Conservation (phyloP, 2,888 invertebrate species). For the Drosophila borborema region DNA sequence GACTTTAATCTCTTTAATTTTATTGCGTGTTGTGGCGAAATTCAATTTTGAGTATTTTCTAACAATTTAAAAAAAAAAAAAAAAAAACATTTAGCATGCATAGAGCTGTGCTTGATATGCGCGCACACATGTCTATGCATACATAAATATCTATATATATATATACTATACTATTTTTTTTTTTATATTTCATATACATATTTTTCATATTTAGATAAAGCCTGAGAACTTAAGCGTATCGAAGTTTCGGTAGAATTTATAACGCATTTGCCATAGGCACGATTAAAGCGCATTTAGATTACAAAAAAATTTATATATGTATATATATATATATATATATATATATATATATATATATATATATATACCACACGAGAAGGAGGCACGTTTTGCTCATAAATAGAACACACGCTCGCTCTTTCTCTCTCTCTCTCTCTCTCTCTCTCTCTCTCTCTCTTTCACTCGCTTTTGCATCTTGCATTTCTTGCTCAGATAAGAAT, state of each 20-base stretch:
- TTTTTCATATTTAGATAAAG: slow-evolving; percentile 40
- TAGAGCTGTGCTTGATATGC: slow-evolving; percentile 5
- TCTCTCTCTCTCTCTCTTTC: too few species aligned
- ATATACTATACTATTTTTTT: background rate
- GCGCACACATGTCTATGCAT: background rate
- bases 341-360: background rate
- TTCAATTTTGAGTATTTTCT: slow-evolving; percentile 1
- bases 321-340: background rate
- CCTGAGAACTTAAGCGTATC: slow-evolving; percentile 55
- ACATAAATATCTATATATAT: too few species aligned
- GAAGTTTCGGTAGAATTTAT: slow-evolving; percentile 35
- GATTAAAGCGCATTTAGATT: slow-evolving; percentile 31
- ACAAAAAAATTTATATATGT: background rate
- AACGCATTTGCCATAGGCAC: slow-evolving; percentile 21
- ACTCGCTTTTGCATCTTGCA: background rate
- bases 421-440: background rate
- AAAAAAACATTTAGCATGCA: slow-evolving; percentile 17
- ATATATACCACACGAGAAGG: slow-evolving; percentile 14
- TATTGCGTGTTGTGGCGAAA: slow-evolving; percentile 3
- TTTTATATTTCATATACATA: too few species aligned
- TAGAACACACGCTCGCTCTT: background rate
- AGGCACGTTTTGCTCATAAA: slow-evolving; percentile 38
- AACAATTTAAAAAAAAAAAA: background rate
- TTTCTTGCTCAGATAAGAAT: slow-evolving; percentile 13
- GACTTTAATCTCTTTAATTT: background rate